Base-by-base conservation (phyloP, 2,113 vertebrate genomes). In the Micromys minutus region DNA sequence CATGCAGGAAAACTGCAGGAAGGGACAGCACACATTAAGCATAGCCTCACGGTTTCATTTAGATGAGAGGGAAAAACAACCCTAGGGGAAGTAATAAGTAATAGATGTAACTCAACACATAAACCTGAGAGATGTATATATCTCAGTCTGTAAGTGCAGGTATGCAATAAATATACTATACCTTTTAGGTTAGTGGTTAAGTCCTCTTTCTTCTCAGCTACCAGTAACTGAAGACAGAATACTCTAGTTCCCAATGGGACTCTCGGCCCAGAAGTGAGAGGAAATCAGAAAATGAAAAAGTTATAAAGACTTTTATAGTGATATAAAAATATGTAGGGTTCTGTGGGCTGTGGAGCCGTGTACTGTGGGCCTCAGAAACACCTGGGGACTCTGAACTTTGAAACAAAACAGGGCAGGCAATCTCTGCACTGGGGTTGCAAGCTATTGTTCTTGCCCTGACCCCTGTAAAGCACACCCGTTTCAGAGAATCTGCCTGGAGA, bases 21-120 rank as follows among this genome's bases (percentile, higher is more conserved):
- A 85, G 12, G 92, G 52, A 67, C 17, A 50, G 29, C 13, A 45
- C 26, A 36, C 59, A n/a, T 69, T 89, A 86, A 94, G n/a, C 65
- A 39, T 34, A 81, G 91, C 80, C 65, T 95, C 63, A 80, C 77
- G 42, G 34, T 50, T 95, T 50, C 77, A 81, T 31, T 57, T 80
- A 69, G 67, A 29, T 52, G 10, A 22, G 21, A 29, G 65, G 91
- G 26, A 61, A 52, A 52, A 52, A 55, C 61, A 63, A 63, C 7
- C 24, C 24, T 59, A 88, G 59, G 42, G 80, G 6, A 92, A 77
- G 4, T n/a, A 45, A 26, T 63, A 63, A 69, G 31, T 36, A 69
- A 93, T 63, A 83, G 39, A 88, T 79, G 45, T 55, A 90, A 75
- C 79, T 65, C 84, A 86, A 92, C 55, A 36, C 88, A 91, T 91